phyloP scores from a whole-genome alignment of 2,888 invertebrate genomes.

The Octonoba sinensis region DNA sequence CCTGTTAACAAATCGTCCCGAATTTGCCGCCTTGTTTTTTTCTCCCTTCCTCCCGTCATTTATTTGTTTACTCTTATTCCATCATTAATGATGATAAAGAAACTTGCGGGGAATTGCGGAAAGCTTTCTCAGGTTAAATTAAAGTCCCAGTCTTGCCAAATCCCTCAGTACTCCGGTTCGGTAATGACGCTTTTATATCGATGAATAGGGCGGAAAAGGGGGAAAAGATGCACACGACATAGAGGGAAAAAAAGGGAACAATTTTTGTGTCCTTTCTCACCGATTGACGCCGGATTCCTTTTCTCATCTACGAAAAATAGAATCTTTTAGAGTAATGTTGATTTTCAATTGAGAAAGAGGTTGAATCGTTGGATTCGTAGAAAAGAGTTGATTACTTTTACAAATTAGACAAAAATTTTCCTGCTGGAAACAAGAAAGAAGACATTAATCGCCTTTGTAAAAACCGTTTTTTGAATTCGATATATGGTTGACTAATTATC shows the following conservation, averaged over 20 bases:
- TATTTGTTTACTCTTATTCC: conserved; percentile 59
- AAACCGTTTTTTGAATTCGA: too few relatives aligned
- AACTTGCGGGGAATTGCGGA: conserved; percentile 24
- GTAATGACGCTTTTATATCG: conserved; percentile 57
- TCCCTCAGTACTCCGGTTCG: conserved; percentile 42
- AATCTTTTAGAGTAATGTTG: too few relatives aligned
- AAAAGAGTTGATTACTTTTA: too few relatives aligned
- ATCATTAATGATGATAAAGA: conserved; percentile 56
- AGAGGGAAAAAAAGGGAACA: conserved; percentile 15
- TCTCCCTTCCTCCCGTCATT: conserved; percentile 25
- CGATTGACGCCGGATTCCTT: conserved; percentile 20
- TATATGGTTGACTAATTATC: too few relatives aligned
- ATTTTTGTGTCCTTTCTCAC: conserved; percentile 45
- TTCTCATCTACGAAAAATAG: conserved; percentile 5
- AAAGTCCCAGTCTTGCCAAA: conserved; percentile 45
- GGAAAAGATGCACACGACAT: neutral
- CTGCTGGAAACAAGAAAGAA: too few relatives aligned
- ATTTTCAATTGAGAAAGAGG: too few relatives aligned
- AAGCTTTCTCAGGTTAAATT: conserved; percentile 51
- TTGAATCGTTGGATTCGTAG: too few relatives aligned
- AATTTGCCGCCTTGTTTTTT: conserved; percentile 28
- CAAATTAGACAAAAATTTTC: too few relatives aligned
- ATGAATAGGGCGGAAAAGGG: conserved; percentile 37
- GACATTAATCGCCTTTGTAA: too few relatives aligned
- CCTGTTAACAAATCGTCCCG: conserved; percentile 58